Evolutionary conservation across 2,797 vertebrate genomes (phyloP).

Genomic region (Parauchenoglanis punctatus): DNA sequence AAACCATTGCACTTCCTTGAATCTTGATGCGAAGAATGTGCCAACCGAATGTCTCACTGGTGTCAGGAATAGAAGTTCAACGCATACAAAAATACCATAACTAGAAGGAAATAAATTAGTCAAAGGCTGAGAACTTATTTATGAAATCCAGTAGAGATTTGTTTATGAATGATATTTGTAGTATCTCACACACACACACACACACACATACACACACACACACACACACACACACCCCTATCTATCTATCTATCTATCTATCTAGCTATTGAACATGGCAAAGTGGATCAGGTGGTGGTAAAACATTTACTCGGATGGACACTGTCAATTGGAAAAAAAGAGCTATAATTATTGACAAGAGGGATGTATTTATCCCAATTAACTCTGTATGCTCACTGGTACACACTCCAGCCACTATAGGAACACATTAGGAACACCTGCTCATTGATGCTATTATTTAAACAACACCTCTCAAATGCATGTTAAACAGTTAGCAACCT

Average conservation of each 20-base stretch:
- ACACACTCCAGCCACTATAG: background rate
- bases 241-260: background rate
- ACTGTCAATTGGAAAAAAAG: background rate
- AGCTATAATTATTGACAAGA: background rate
- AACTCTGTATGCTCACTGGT: background rate
- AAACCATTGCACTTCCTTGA: background rate
- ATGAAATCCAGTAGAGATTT: background rate
- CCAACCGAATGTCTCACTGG: constrained; percentile 8
- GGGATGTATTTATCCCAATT: background rate
- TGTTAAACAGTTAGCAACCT: too few relatives aligned
- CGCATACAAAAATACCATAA: background rate
- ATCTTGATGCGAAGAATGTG: background rate
- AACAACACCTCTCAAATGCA: background rate
- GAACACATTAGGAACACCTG: background rate
- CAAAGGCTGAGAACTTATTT: constrained; percentile 4
- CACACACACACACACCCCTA: too few relatives aligned
- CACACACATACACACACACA: too few relatives aligned
- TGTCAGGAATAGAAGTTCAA: constrained; percentile 22
- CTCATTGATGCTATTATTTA: background rate
- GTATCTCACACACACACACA: too few relatives aligned
- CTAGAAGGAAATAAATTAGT: background rate
- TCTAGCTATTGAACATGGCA: background rate
- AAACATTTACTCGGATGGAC: background rate
- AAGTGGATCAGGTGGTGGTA: background rate
- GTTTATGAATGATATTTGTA: background rate